Conservation (phyloP, 1,140 invertebrate species). For the Hesperophylax magnus region DNA sequence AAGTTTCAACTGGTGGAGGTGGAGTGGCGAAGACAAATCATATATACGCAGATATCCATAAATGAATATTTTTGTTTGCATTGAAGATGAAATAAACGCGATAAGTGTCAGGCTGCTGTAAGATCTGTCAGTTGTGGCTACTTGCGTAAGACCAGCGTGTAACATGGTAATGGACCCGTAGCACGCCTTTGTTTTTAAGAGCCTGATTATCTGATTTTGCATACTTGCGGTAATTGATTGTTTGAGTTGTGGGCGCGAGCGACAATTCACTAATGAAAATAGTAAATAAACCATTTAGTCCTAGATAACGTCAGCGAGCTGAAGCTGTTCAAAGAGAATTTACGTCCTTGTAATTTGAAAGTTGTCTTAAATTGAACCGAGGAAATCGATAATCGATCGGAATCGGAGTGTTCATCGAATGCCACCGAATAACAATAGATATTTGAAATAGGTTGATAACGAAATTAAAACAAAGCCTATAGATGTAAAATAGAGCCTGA, state of each 20-base stretch:
- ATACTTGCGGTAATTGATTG: constrained; percentile 20
- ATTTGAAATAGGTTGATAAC: neutral
- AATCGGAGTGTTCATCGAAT: too few relatives aligned
- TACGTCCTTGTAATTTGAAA: constrained; percentile 4
- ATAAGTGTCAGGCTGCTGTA: neutral
- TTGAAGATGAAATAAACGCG: constrained; percentile 3
- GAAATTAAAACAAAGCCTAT: neutral
- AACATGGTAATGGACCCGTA: too few relatives aligned
- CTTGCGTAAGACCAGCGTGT: neutral
- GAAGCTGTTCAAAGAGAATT: neutral
- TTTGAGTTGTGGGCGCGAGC: constrained; percentile 3
- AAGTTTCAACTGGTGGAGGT: neutral
- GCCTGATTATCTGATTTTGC: constrained; percentile 14
- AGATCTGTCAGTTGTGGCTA: neutral
- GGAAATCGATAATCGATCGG: too few relatives aligned
- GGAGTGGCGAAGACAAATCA: neutral
- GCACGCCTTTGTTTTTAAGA: constrained; percentile 32
- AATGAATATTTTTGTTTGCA: neutral
- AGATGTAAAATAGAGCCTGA: neutral
- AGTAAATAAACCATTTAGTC: neutral
- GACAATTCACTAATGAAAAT: constrained; percentile 20
- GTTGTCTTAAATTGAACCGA: neutral
- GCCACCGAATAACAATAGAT: neutral
- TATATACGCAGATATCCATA: too few relatives aligned
- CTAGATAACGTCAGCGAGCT: neutral